Percentiles rank a stretch among this genome's conserved stretches.
phyloP scores from a whole-genome alignment of 2,113 vertebrate genomes.

The Nannobrachium achirus region DNA sequence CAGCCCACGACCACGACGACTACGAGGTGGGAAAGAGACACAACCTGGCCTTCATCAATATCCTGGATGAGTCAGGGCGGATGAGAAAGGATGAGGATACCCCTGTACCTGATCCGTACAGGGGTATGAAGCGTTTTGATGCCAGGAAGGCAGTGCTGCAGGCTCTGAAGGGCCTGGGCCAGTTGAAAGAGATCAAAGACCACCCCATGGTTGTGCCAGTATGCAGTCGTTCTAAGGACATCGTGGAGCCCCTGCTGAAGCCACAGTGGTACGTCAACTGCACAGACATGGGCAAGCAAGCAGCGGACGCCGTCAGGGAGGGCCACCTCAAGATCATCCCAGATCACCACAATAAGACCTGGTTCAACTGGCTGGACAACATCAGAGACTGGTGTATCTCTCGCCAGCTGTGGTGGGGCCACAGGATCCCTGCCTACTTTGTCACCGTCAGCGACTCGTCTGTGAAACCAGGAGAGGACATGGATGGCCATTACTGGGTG shows the following conservation, averaged over 20 bases:
- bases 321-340: constrained; percentile 89
- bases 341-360: constrained; percentile 86
- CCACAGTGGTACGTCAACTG: constrained; percentile 93
- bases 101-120: no score
- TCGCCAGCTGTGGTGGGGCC: constrained; percentile 94
- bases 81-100: no score
- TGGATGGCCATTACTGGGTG: constrained; percentile 89
- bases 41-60: constrained; percentile 85
- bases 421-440: constrained; percentile 90
- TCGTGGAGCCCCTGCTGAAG: constrained; percentile 90
- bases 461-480: constrained; percentile 86
- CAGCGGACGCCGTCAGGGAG: constrained; percentile 83
- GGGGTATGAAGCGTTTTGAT: constrained; percentile 90
- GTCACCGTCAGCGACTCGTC: constrained; percentile 82
- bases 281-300: constrained; percentile 86
- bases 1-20: constrained; percentile 91
- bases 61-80: no score
- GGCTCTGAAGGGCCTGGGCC: constrained; percentile 84
- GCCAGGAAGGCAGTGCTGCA: constrained; percentile 86
- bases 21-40: constrained; percentile 91
- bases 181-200: constrained; percentile 87
- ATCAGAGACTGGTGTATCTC: constrained; percentile 95
- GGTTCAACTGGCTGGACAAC: constrained; percentile 94
- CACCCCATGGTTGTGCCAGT: constrained; percentile 95
- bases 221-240: constrained; percentile 94